These are phyloP conservation scores for Pollachius pollachius DNA, from an alignment of 2,113 vertebrate species.

Conservation along the genomic window DNA sequence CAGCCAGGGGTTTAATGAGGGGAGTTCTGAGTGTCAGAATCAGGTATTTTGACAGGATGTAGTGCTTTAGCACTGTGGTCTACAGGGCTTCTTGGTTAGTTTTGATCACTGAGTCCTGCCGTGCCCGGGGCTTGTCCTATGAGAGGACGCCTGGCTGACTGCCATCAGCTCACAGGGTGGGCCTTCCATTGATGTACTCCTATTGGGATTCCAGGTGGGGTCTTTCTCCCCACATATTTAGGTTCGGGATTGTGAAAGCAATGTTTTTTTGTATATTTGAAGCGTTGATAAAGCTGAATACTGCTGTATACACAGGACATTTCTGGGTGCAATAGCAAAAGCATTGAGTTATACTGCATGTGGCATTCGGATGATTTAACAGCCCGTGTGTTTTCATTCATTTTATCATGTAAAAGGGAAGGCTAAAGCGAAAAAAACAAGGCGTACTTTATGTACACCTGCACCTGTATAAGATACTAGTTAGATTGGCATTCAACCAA, in stretches of 20 bases:
- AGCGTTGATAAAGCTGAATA: constrained; percentile 3
- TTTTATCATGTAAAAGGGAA: no score
- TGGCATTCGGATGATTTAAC: no score
- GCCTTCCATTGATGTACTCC: constrained; percentile 40
- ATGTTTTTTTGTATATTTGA: constrained; percentile 23
- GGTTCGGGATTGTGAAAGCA: constrained; percentile 22
- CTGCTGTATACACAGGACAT: background rate
- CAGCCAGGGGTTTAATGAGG: constrained; percentile 65
- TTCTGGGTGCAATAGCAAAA: no score
- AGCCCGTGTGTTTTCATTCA: no score
- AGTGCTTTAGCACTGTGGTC: constrained; percentile 39
- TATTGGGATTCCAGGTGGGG: constrained; percentile 46
- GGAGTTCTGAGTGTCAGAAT: constrained; percentile 51
- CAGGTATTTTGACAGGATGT: constrained; percentile 60
- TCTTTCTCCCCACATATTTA: constrained; percentile 21
- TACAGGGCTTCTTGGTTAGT: constrained; percentile 31
- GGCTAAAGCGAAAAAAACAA: no score
- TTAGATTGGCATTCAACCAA: constrained; percentile 62
- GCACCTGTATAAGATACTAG: constrained; percentile 65
- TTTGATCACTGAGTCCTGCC: constrained; percentile 51
- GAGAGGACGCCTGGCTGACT: constrained; percentile 45
- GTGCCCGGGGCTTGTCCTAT: constrained; percentile 40
- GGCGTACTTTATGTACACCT: constrained; percentile 57
- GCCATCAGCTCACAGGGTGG: constrained; percentile 39
- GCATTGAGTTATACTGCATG: no score